Evolutionary conservation across 2,113 vertebrate genomes (phyloP).

Genomic region (Delphinus delphis): DNA sequence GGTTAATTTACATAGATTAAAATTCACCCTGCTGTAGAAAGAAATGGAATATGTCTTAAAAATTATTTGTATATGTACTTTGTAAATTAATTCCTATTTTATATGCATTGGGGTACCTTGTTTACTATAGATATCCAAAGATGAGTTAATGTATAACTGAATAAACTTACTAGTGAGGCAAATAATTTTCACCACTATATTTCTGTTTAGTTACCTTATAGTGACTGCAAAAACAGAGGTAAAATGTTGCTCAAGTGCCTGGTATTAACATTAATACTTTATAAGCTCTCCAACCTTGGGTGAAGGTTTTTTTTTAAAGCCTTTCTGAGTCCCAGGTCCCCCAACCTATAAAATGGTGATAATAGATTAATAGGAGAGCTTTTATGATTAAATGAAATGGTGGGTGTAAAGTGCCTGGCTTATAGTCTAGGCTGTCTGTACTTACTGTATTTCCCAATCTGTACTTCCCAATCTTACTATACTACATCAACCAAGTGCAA

Average conservation of each 20-base stretch:
- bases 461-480: not conserved
- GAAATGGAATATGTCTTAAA: constrained; percentile 11
- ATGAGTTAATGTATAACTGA: constrained; percentile 17
- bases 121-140: constrained; percentile 35
- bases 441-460: not conserved
- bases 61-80: not conserved
- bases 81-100: constrained; percentile 36
- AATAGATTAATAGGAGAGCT: not conserved
- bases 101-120: not conserved
- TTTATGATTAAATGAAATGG: constrained; percentile 30
- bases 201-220: constrained; percentile 33
- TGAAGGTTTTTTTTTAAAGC: not conserved
- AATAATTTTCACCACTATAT: constrained; percentile 2
- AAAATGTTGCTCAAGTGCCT: constrained; percentile 8
- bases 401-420: not conserved
- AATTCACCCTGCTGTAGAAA: constrained; percentile 21
- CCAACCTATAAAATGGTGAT: not conserved
- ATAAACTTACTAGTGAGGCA: constrained; percentile 31
- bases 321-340: not conserved
- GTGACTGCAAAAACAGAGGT: constrained; percentile 5
- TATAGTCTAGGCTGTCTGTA: not conserved
- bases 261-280: not conserved
- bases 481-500: constrained; percentile 6
- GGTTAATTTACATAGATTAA: constrained; percentile 28
- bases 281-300: not conserved